A percentile compares a stretch with the other conserved stretches of the same genome.
These are phyloP conservation scores for Protobothrops flavoviridis DNA, from an alignment of 2,113 vertebrate genomes.

Conservation along the genomic window DNA sequence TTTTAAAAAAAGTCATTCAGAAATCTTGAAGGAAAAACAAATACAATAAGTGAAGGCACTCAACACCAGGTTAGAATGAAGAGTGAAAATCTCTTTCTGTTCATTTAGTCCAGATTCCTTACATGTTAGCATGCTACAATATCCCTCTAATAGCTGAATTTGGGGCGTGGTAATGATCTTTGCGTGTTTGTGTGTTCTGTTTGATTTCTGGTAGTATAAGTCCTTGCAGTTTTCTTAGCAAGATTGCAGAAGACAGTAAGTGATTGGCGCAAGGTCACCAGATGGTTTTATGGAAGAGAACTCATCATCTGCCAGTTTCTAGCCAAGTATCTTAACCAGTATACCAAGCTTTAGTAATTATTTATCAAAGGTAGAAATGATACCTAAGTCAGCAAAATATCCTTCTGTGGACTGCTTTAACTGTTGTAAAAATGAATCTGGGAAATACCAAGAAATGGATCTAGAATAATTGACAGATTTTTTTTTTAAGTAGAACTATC, in stretches of 20 bases:
- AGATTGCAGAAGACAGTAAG: not conserved
- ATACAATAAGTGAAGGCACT: not conserved
- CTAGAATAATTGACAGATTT: conserved; percentile 3
- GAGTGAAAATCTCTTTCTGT: conserved; percentile 5
- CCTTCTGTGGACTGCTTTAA: not conserved
- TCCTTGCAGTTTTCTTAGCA: not conserved
- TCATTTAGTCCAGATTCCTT: not conserved
- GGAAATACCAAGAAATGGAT: conserved; percentile 6
- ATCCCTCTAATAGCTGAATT: not conserved
- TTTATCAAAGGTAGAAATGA: conserved; percentile 20
- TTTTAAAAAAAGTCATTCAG: conserved; percentile 26
- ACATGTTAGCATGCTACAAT: conserved; percentile 36
- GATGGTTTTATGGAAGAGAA: not conserved
- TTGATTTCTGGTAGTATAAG: not conserved
- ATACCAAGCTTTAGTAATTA: not conserved
- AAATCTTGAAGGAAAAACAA: conserved; percentile 36
- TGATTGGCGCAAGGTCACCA: not conserved
- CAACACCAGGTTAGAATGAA: conserved; percentile 21
- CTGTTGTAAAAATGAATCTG: conserved; percentile 7
- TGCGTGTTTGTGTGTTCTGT: not conserved
- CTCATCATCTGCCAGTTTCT: not conserved
- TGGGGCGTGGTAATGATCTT: not conserved
- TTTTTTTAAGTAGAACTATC: not conserved
- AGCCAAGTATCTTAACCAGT: not conserved
- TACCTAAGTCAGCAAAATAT: not conserved